Percentiles rank a stretch among this genome's conserved stretches.
Evolutionary conservation across 30 jellyfish, hydroid and myxozoan species (phyloP).

Genomic region (Aurelia aurita complex sp. Pacific): DNA sequence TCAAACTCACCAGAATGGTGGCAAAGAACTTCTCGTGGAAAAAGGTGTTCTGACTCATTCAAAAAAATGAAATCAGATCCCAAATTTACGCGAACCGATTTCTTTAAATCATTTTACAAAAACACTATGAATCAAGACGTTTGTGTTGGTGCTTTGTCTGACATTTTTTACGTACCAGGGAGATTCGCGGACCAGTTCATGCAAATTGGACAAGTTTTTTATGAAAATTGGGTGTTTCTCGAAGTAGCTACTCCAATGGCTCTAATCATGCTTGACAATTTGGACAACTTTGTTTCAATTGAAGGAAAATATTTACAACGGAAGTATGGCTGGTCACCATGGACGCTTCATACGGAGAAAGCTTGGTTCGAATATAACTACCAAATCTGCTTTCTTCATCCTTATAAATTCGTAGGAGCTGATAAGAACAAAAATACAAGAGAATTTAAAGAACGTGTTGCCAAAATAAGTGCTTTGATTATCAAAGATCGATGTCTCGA

Average conservation of each 20-base stretch:
- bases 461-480: too few relatives aligned
- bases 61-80: slow-evolving; percentile 14
- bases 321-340: slow-evolving; percentile 39
- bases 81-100: neutral
- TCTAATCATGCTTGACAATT: slow-evolving; percentile 21
- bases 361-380: slow-evolving; percentile 32
- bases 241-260: slow-evolving; percentile 74
- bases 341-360: slow-evolving; percentile 2
- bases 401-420: slow-evolving; percentile 27
- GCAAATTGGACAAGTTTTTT: slow-evolving; percentile 28
- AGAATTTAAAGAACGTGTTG: too few relatives aligned
- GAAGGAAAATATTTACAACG: slow-evolving; percentile 48
- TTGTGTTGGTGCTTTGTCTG: slow-evolving; percentile 61
- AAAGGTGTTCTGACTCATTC: slow-evolving; percentile 31
- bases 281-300: slow-evolving; percentile 9
- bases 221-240: slow-evolving; percentile 33
- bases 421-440: too few relatives aligned
- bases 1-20: slow-evolving; percentile 32
- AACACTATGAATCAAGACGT: slow-evolving; percentile 14
- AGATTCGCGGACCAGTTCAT: slow-evolving; percentile 26
- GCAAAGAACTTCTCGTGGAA: slow-evolving; percentile 25
- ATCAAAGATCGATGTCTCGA: too few relatives aligned
- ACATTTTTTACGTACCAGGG: slow-evolving; percentile 61
- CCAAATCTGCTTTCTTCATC: slow-evolving; percentile 37
- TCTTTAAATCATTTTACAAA: slow-evolving; percentile 2